phyloP scores from a whole-genome alignment of 2,113 vertebrate genomes.

The Brienomyrus longianalis region DNA sequence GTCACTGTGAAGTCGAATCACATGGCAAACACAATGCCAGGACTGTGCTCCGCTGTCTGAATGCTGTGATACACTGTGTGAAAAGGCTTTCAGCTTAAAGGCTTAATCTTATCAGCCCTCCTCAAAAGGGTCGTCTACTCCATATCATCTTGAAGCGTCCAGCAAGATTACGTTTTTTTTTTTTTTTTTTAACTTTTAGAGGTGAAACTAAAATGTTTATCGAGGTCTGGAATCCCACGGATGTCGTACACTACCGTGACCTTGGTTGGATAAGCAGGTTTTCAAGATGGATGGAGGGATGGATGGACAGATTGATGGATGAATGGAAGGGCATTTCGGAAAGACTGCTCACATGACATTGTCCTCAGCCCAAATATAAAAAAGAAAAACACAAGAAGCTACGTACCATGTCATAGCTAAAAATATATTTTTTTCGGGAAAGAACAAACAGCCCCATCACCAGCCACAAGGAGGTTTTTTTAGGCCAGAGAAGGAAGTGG shows the following conservation, averaged over 20 bases:
- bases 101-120: background rate
- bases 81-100: background rate
- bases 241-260: background rate
- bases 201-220: background rate
- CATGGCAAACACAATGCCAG: background rate
- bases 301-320: background rate
- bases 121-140: background rate
- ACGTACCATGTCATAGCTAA: background rate
- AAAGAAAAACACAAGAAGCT: background rate
- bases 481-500: constrained; percentile 3
- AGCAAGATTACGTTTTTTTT: background rate
- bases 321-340: background rate
- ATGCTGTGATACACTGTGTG: background rate
- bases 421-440: background rate
- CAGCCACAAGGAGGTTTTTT: background rate
- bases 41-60: background rate
- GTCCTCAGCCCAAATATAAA: background rate
- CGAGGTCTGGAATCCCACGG: background rate
- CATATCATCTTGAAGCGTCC: background rate
- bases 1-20: background rate
- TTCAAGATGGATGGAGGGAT: background rate
- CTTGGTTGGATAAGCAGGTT: background rate
- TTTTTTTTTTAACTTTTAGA: background rate
- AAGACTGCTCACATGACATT: background rate
- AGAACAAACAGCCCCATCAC: background rate